phyloP scores from a whole-genome alignment of 2,888 invertebrate genomes.

The Carterocephalus palaemon region DNA sequence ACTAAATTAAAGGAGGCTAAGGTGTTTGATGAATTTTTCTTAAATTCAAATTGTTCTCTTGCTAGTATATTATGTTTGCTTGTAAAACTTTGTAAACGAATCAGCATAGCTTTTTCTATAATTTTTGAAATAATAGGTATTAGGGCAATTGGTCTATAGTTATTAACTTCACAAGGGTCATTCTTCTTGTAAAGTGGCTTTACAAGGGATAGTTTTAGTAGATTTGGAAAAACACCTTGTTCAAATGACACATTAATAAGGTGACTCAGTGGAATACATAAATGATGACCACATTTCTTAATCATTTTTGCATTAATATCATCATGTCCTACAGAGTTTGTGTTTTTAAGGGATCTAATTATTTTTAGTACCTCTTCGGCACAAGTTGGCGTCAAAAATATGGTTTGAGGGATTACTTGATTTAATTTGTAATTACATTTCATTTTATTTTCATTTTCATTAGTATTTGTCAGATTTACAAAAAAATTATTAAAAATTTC shows the following conservation, averaged over 20 bases:
- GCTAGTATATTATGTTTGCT: not conserved
- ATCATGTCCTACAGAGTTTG: not conserved
- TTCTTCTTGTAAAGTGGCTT: conserved; percentile 17
- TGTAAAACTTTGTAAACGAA: not conserved
- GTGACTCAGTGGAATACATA: not conserved
- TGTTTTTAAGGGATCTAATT: conserved; percentile 2
- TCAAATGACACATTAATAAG: conserved; percentile 11
- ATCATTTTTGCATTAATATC: conserved; percentile 7
- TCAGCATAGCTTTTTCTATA: conserved; percentile 7
- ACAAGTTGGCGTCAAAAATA: not conserved
- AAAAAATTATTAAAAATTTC: not conserved
- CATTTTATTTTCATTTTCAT: not conserved
- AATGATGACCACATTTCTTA: not conserved
- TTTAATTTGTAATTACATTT: not conserved
- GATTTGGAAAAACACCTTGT: conserved; percentile 13
- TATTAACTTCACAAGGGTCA: not conserved
- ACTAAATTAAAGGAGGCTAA: conserved; percentile 12
- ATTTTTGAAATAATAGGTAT: conserved; percentile 21
- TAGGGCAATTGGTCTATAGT: conserved; percentile 17
- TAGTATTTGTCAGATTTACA: conserved; percentile 1
- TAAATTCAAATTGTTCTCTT: conserved; percentile 20
- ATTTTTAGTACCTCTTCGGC: not conserved
- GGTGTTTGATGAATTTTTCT: conserved; percentile 20
- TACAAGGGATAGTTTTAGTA: conserved; percentile 10
- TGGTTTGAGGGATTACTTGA: too few relatives aligned